A percentile compares a stretch with the other conserved stretches of the same genome.
Conservation (phyloP, 2,113 vertebrate genomes). For the Gallinago paraguaiae region DNA sequence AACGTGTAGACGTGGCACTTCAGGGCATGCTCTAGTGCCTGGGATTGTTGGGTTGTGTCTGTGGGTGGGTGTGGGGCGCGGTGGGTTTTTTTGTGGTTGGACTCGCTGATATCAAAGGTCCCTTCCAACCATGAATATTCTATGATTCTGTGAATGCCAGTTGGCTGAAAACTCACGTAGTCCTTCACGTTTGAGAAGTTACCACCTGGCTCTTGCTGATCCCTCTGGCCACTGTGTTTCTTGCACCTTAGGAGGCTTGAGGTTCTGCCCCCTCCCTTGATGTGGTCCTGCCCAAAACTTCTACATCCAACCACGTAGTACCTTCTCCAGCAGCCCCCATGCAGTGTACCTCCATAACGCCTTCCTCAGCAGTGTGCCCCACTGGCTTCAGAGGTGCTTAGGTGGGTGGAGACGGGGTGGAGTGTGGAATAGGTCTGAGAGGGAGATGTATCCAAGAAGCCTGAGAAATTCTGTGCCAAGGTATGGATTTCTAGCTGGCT, state of each 20-base stretch:
- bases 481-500: constrained; percentile 8
- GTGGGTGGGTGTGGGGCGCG: too few relatives aligned
- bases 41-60: too few relatives aligned
- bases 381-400: background rate
- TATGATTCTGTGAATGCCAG: background rate
- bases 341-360: accelerated
- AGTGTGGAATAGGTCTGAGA: background rate
- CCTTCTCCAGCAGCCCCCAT: background rate
- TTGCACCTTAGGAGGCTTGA: background rate
- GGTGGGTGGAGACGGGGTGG: background rate
- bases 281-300: background rate
- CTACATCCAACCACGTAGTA: background rate
- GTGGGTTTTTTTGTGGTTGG: too few relatives aligned
- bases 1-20: too few relatives aligned
- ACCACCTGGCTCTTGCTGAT: background rate
- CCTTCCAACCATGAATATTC: too few relatives aligned
- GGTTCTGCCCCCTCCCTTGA: background rate
- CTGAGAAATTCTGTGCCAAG: background rate
- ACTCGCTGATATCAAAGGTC: too few relatives aligned
- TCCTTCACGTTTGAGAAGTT: background rate
- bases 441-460: background rate
- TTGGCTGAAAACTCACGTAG: background rate
- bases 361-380: background rate
- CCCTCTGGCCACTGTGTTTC: background rate
- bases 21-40: too few relatives aligned